Base-by-base conservation (phyloP, 1,140 invertebrate genomes). In the Coboldia fuscipes region DNA sequence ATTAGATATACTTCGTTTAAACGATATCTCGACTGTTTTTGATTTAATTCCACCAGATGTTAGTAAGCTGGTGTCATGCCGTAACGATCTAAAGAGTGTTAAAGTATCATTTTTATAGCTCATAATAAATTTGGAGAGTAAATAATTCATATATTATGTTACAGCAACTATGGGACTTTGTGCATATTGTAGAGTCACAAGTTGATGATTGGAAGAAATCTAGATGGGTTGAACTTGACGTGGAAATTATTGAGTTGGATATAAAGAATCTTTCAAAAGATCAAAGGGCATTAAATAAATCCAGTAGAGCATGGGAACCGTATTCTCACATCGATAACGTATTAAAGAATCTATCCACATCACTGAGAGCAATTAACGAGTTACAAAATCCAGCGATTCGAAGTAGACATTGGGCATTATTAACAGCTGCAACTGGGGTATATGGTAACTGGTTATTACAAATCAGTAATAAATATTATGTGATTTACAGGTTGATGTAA, bases 151-250 rank as follows among this genome's bases (percentile, higher is more conserved):
- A n/a, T n/a, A n/a, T n/a, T n/a, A n/a, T n/a, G n/a, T 48, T 51
- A 13, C 43, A 77, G 60, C 65, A 73, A 47, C 57, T 93, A 4
- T 94, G 90, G 89, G 86, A 94, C 58, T 90, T 88, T 48, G 72
- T 84, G 12, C 62, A 70, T 38, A 69, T 90, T 10, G 75, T 93
- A 3, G 63, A 66, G 44, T 75, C 73, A 1, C 80, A 70, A 37
- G 73, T 94, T 33, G 68, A 83, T 34, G 76, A 85, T 50, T 94
- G 89, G 88, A 88, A 92, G 50, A 80, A 70, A 18, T 93, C 86
- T 0, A 68, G 72, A 0, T 94, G 89, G 89, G 79, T 79, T 46
- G 79, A 83, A 45, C 83, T 94, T 34, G 84, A 94, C 46, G 80
- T 89, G 1, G 90, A 97, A 47, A 69, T 69, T 29, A 89, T 94